Conservation (phyloP, 1,140 invertebrate genomes). For the Drosophila hydei region DNA sequence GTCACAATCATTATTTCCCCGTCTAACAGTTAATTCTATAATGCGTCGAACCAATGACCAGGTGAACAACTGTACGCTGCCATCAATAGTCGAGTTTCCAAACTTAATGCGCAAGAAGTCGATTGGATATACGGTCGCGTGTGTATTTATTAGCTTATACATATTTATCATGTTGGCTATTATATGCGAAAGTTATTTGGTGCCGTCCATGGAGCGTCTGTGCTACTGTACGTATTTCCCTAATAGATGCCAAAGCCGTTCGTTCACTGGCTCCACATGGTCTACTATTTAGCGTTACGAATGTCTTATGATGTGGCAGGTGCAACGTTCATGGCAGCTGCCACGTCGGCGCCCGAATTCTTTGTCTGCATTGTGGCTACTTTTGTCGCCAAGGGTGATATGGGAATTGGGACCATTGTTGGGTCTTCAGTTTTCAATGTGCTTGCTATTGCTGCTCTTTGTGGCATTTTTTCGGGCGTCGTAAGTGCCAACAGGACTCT, state of each 20-base stretch:
- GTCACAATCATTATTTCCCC: neutral
- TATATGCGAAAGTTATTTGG: conserved; percentile 94
- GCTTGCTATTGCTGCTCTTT: conserved; percentile 94
- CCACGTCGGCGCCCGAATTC: conserved; percentile 96
- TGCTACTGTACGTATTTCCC: conserved; percentile 88
- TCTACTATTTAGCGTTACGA: conserved; percentile 87
- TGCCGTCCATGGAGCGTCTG: conserved; percentile 93
- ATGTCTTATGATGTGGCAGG: conserved; percentile 92
- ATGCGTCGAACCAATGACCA: rapidly evolving
- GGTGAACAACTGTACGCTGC: conserved; percentile 87
- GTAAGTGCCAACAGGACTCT: too few relatives aligned
- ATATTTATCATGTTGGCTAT: conserved; percentile 91
- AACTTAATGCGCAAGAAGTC: conserved; percentile 88
- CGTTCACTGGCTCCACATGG: too few relatives aligned
- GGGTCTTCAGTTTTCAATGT: conserved; percentile 97
- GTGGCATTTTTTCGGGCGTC: conserved; percentile 87
- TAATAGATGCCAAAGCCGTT: neutral
- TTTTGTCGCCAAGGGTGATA: conserved; percentile 93
- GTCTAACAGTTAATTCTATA: too few relatives aligned
- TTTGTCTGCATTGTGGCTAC: conserved; percentile 96
- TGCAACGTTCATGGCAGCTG: conserved; percentile 97
- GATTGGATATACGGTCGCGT: conserved; percentile 89
- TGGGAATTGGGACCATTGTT: conserved; percentile 94
- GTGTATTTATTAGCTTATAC: conserved; percentile 90
- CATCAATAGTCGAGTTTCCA: conserved; percentile 92